Evolutionary conservation across 2,888 invertebrate genomes (phyloP).

Genomic region (Psylliodes chrysocephalus): DNA sequence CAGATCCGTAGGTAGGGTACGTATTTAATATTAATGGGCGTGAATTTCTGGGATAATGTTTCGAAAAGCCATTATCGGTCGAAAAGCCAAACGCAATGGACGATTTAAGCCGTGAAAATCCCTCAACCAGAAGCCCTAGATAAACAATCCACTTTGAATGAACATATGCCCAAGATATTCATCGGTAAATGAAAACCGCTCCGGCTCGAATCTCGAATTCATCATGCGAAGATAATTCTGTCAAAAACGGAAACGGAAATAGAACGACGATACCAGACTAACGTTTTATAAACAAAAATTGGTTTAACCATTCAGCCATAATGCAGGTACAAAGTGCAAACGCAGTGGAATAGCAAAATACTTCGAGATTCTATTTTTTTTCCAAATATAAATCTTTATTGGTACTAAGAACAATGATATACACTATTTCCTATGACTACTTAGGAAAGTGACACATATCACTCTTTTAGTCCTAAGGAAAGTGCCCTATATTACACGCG

Average conservation of each 20-base stretch:
- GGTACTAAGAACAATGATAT: no score
- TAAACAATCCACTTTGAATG: slow-evolving; percentile 27
- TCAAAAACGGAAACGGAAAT: neutral
- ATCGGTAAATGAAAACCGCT: neutral
- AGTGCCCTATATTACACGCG: no score
- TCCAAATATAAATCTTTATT: no score
- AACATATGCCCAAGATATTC: slow-evolving; percentile 19
- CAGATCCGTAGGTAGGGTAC: slow-evolving; percentile 9
- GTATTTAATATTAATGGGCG: slow-evolving; percentile 16
- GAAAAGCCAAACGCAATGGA: slow-evolving; percentile 31
- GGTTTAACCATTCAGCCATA: no score
- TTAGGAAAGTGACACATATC: no score
- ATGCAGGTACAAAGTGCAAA: no score
- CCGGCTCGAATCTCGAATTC: neutral
- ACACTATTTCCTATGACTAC: no score
- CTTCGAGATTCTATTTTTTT: no score
- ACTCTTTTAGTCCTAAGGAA: no score
- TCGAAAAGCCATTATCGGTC: slow-evolving; percentile 34
- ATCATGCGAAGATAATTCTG: neutral
- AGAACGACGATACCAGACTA: no score
- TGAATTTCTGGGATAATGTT: slow-evolving; percentile 22
- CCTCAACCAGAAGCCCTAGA: slow-evolving; percentile 27
- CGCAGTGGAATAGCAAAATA: no score
- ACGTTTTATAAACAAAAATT: no score
- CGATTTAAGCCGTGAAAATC: slow-evolving; percentile 31